Conservation (phyloP, 1,140 invertebrate genomes). For the Sarcophaga bullata region DNA sequence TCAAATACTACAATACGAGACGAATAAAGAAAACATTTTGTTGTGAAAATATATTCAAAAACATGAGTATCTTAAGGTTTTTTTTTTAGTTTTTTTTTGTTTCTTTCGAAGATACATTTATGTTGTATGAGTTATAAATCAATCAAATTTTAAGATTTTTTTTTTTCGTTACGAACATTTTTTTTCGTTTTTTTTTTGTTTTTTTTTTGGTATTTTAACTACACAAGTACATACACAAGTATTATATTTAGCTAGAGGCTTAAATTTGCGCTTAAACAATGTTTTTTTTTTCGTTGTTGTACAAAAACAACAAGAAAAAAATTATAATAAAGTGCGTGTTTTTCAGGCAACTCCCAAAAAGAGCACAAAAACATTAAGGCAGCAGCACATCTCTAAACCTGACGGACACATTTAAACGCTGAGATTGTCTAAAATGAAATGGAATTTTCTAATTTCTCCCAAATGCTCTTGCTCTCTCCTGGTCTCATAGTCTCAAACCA, state of each 20-base stretch:
- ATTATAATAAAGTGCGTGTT: slow-evolving; percentile 37
- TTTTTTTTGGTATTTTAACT: slow-evolving; percentile 22
- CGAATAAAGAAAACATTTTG: too few relatives aligned
- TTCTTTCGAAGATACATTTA: neutral
- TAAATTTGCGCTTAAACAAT: slow-evolving; percentile 40
- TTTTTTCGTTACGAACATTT: too few relatives aligned
- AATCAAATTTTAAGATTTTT: slow-evolving; percentile 52
- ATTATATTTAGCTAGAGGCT: slow-evolving; percentile 48
- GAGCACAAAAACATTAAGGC: neutral
- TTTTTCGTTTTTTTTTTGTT: too few relatives aligned
- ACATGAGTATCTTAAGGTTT: neutral
- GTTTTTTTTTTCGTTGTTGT: slow-evolving; percentile 9
- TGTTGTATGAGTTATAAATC: slow-evolving; percentile 57
- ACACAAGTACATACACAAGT: slow-evolving; percentile 42
- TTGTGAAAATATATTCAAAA: neutral
- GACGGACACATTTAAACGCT: too few relatives aligned
- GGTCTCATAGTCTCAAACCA: neutral
- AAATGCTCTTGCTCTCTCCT: neutral
- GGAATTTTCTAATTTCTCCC: neutral
- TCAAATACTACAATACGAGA: neutral
- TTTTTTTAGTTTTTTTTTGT: neutral
- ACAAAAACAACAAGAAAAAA: neutral
- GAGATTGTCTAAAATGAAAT: neutral
- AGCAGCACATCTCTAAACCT: neutral
- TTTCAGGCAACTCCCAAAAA: slow-evolving; percentile 35